These are phyloP conservation scores for Cinclus mexicanus DNA, from an alignment of 2,113 vertebrate species.

Conservation along the genomic window DNA sequence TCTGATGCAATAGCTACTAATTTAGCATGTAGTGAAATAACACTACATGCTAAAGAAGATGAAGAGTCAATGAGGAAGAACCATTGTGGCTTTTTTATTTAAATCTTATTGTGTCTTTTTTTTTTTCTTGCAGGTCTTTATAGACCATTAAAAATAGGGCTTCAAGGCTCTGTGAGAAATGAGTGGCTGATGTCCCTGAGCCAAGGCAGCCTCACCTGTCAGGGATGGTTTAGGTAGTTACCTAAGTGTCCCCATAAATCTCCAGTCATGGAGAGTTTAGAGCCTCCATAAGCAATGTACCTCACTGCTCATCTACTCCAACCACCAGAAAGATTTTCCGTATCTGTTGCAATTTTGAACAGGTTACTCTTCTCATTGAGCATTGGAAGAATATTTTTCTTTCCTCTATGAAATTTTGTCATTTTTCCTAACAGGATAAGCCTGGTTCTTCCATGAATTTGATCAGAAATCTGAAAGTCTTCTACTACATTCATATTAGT, in stretches of 20 bases:
- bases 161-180: neutral
- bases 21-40: neutral
- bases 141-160: neutral
- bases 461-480: neutral
- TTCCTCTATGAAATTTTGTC: neutral
- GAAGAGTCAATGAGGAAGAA: neutral
- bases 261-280: neutral
- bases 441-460: neutral
- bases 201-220: neutral
- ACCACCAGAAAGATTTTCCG: neutral
- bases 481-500: neutral
- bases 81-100: neutral
- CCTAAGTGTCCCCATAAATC: neutral
- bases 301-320: neutral
- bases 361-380: neutral
- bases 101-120: neutral
- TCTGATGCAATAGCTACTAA: neutral
- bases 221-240: neutral
- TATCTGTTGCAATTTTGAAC: neutral
- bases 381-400: neutral
- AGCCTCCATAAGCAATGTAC: accelerated
- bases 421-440: neutral
- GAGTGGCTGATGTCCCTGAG: neutral
- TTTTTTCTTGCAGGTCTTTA: neutral
- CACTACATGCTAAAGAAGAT: neutral